These are phyloP conservation scores for Circaetus cinerascens DNA, from an alignment of 2,113 vertebrate genomes.

Conservation along the genomic window DNA sequence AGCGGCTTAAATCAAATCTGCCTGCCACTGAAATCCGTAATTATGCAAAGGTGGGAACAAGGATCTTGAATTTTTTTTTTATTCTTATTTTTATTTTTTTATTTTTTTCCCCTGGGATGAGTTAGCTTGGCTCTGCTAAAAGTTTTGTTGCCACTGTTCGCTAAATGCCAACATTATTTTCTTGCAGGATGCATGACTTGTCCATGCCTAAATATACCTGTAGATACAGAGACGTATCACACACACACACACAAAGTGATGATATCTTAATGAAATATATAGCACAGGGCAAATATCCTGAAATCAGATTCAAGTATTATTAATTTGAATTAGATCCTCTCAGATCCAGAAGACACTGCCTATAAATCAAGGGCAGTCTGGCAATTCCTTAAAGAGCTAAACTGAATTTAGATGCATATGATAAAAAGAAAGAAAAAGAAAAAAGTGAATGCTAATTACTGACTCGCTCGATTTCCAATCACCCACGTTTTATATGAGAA, in stretches of 20 bases:
- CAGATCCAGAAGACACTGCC: constrained; percentile 44
- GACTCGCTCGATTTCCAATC: constrained; percentile 3
- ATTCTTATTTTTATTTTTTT: background rate
- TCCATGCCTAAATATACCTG: background rate
- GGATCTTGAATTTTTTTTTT: too few relatives aligned
- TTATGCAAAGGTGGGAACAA: too few relatives aligned
- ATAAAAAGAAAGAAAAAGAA: constrained; percentile 65
- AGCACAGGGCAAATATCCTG: constrained; percentile 23
- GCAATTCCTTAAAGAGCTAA: constrained; percentile 61
- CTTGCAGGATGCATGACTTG: background rate
- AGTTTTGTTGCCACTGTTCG: background rate
- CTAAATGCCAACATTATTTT: background rate
- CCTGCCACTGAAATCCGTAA: too few relatives aligned
- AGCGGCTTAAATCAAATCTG: too few relatives aligned
- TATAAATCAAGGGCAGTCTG: constrained; percentile 70
- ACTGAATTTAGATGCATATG: constrained; percentile 46
- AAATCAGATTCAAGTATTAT: constrained; percentile 53
- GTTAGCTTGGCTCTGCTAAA: background rate
- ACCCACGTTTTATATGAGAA: background rate
- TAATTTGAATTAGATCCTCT: constrained; percentile 67
- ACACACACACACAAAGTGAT: background rate
- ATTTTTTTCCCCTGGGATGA: rapidly evolving
- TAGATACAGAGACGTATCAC: background rate
- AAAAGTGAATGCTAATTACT: constrained; percentile 47
- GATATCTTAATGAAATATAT: constrained; percentile 49